Conservation (phyloP, 2,113 vertebrate species). For the Pelobates fuscus region DNA sequence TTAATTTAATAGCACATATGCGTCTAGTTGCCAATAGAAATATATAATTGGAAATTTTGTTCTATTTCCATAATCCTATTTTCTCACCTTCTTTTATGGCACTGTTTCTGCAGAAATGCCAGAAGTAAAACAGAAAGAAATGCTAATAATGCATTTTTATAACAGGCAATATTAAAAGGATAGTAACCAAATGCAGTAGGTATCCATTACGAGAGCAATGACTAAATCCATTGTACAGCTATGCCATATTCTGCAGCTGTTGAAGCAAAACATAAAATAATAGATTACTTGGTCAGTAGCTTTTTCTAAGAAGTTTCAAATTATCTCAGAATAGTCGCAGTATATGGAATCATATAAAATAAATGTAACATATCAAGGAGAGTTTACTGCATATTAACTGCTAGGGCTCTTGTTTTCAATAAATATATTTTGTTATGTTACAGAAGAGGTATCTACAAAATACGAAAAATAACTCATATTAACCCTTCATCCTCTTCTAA, state of each 20-base stretch:
- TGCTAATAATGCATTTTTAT: constrained; percentile 43
- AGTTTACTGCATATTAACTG: too few species aligned
- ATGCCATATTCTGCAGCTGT: background rate
- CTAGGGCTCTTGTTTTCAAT: too few species aligned
- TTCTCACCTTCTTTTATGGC: constrained; percentile 49
- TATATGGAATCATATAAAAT: too few species aligned
- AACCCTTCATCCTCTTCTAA: too few species aligned
- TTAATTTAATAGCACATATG: constrained; percentile 48
- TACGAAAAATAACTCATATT: too few species aligned
- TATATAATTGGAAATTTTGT: constrained; percentile 48
- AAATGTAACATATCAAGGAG: too few species aligned
- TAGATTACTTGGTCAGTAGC: background rate
- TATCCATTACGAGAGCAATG: constrained; percentile 12
- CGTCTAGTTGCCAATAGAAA: constrained; percentile 46
- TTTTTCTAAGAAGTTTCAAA: background rate
- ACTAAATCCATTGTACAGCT: constrained; percentile 15
- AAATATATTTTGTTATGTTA: too few species aligned
- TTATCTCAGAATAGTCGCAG: background rate
- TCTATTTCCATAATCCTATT: constrained; percentile 49
- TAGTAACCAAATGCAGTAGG: background rate
- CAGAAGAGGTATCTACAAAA: too few species aligned
- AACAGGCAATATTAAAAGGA: constrained; percentile 20
- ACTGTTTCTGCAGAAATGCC: constrained; percentile 42
- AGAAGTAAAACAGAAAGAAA: constrained; percentile 48
- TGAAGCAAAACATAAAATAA: background rate